Base-by-base conservation (phyloP, 2,797 vertebrate species). In the Todus mexicanus region DNA sequence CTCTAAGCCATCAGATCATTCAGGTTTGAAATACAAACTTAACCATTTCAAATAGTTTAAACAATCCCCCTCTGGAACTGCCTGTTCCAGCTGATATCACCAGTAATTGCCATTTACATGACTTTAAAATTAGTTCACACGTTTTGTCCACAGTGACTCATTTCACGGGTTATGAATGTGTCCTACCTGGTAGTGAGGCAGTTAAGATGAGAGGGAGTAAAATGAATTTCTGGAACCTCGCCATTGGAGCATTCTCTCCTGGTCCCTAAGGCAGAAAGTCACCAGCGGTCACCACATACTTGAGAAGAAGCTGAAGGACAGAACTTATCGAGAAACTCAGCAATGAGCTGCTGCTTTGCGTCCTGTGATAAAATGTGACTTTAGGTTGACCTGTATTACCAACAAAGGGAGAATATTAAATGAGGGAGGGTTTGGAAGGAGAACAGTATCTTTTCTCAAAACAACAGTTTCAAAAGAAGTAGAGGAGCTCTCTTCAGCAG, bases 181-280 rank as follows among this genome's bases (percentile, higher is more conserved):
- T 47, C 91, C 74, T 96, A 97, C 97, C 96, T 97, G 92, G 79
- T 40, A 96, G 70, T 0, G 3, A 91, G 19, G 87, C 73, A 82
- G 94, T 89, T 77, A 97, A 15, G 63, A 92, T 50, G 84, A 97
- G 80, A 69, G 33, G 6, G 3, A 92, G 75, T 15, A 75, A 88
- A 85, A 96, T 16, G 15, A 70, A 89, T 59, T 43, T 70, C 90
- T 92, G 60, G 56, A 83, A 4, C 63, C 64, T 88, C 65, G 87
- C 95, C 98, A 98, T 98, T 95, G 94, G 89, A 75, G 40, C 94
- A 97, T 96, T 84, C 56, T 94, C 88, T 79, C 92, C 61, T 37
- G 63, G 61, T 70, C 50, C 82, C 92, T 92, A 87, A 77, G 76
- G 86, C 95, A 80, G 83, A 70, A 92, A 83, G 71, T 61, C 68